Conservation (phyloP, 1,140 invertebrate species). For the Drosophila nikananu region DNA sequence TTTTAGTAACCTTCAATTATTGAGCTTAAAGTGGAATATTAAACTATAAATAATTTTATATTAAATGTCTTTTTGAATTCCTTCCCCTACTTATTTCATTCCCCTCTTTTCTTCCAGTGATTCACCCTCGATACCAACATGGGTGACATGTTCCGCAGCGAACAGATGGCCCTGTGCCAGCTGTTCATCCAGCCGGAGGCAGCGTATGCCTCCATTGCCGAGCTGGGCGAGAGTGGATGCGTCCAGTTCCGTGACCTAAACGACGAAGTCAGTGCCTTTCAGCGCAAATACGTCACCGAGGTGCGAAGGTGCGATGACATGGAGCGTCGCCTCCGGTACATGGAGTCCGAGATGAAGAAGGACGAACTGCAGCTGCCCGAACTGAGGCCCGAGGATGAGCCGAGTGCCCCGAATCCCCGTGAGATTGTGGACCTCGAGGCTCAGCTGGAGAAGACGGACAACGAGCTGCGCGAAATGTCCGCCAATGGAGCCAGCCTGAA, state of each 20-base stretch:
- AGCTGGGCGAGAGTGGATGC: constrained; percentile 94
- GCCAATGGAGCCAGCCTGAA: constrained; percentile 97
- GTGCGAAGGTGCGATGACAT: constrained; percentile 97
- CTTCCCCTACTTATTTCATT: neutral
- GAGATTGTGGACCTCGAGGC: constrained; percentile 96
- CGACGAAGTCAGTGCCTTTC: constrained; percentile 96
- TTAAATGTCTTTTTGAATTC: neutral
- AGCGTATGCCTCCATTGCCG: constrained; percentile 94
- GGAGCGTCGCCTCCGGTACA: constrained; percentile 96
- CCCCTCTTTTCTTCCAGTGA: constrained; percentile 24
- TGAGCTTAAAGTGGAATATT: neutral
- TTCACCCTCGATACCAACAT: constrained; percentile 83
- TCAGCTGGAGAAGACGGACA: constrained; percentile 96
- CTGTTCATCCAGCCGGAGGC: constrained; percentile 96
- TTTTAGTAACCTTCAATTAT: too few relatives aligned
- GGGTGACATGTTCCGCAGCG: constrained; percentile 94
- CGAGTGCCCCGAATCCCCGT: constrained; percentile 97
- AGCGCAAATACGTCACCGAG: constrained; percentile 97
- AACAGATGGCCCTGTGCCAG: constrained; percentile 94
- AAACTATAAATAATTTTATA: neutral
- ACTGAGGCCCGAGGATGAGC: constrained; percentile 95
- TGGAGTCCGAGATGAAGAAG: constrained; percentile 97
- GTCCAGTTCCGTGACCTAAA: constrained; percentile 97
- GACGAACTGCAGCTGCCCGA: constrained; percentile 93
- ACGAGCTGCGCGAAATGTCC: constrained; percentile 96